Percentiles rank a stretch among this genome's conserved stretches.
These are phyloP conservation scores for Limnothrissa miodon DNA, from an alignment of 2,113 vertebrate genomes.

Conservation along the genomic window DNA sequence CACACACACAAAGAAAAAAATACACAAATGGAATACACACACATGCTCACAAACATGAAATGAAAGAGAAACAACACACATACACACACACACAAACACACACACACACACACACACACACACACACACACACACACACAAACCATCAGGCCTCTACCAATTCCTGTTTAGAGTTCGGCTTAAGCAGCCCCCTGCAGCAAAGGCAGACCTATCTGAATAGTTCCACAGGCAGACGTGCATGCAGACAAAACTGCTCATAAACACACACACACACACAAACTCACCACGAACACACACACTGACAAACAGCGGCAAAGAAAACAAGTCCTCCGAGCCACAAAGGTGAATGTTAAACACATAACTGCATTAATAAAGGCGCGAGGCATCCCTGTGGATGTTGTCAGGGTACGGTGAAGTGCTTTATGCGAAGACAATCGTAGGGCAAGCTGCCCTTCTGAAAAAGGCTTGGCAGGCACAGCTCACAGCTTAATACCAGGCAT, in stretches of 20 bases:
- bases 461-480: neutral
- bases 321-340: conserved; percentile 3
- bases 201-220: conserved; percentile 17
- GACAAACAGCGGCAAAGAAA: neutral
- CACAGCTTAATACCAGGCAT: conserved; percentile 15
- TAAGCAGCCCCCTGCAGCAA: conserved; percentile 15
- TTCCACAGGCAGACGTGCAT: conserved; percentile 12
- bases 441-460: conserved; percentile 11
- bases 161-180: conserved; percentile 12
- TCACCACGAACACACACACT: neutral
- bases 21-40: neutral
- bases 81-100: conserved; percentile 10
- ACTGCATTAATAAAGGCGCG: conserved; percentile 8
- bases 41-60: conserved; percentile 20
- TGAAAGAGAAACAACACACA: conserved; percentile 26
- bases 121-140: conserved; percentile 20
- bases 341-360: conserved; percentile 21
- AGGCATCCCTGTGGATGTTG: conserved; percentile 12
- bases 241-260: neutral
- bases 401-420: neutral
- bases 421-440: neutral
- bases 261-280: neutral
- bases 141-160: conserved; percentile 6
- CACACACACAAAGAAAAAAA: neutral
- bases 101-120: conserved; percentile 27